Evolutionary conservation across 1,140 invertebrate species (phyloP), one percentile per base, ranked within the genome.

Genomic region (Thrips palmi): DNA sequence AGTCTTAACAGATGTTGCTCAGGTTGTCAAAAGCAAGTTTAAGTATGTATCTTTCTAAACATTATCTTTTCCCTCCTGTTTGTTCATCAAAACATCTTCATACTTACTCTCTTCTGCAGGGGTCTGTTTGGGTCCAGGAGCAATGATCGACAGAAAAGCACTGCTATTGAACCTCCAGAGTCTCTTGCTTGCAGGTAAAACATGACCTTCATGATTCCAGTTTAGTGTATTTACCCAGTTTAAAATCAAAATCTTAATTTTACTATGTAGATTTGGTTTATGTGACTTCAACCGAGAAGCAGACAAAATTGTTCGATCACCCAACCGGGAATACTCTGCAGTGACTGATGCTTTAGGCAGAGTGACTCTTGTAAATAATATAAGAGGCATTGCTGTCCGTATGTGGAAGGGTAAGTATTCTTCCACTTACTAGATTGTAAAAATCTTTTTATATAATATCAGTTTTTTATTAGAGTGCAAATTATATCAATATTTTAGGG

Each of bases 1-100:
- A 11, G 66, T 74, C 21, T 65, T 85, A 30, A 74, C 72, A 42
- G 83, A 93, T 58, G 81, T 94, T 23, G 86, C 86, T 1, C 75
- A 81, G 53, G 84, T 81, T 41, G 77, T 93, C 41, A 84, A 86
- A 12, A 78, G 70, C 45, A 88, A 88, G 67, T 66, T 93, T 11
- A 87, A 81, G 52, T 81, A 72, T 41, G 69, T 67, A n/a, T n/a
- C n/a, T n/a, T n/a, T n/a, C n/a, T n/a, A n/a, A n/a, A n/a, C n/a
- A n/a, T n/a, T n/a, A n/a, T n/a, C n/a, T n/a, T n/a, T n/a, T n/a
- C n/a, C n/a, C n/a, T n/a, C n/a, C n/a, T n/a, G n/a, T n/a, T n/a
- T n/a, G n/a, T 38, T 25, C 40, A 42, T 17, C 27, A 32, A 33
- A 25, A 41, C 27, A 35, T 22, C 27, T 33, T 43, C n/a, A n/a